Evolutionary conservation across 2,797 vertebrate genomes (phyloP).

Genomic region (Lates japonicus): DNA sequence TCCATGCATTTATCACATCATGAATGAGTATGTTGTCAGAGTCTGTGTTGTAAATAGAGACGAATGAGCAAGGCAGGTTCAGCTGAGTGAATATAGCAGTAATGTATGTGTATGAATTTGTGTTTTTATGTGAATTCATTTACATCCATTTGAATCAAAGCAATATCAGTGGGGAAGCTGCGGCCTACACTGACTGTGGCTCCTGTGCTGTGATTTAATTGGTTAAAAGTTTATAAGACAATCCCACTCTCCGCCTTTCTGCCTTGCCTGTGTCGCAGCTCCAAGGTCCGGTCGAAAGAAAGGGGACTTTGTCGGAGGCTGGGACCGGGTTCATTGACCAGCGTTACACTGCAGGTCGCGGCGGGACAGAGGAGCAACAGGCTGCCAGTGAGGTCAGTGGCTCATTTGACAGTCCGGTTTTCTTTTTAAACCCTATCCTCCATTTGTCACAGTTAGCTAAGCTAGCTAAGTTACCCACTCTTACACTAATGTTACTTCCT

Average conservation of each 20-base stretch:
- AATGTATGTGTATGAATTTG: neutral
- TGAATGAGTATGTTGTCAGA: neutral
- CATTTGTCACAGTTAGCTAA: neutral
- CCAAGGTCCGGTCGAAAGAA: neutral
- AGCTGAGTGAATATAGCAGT: neutral
- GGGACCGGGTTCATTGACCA: neutral
- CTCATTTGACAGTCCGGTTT: conserved; percentile 3
- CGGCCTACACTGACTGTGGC: neutral
- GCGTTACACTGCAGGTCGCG: conserved; percentile 22
- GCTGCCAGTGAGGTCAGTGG: conserved; percentile 59
- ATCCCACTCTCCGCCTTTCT: conserved; percentile 36
- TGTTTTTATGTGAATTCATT: rapidly evolving
- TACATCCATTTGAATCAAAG: neutral
- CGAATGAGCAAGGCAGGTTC: neutral
- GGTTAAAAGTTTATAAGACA: conserved; percentile 60
- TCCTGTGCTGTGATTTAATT: conserved; percentile 62
- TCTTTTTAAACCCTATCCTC: neutral
- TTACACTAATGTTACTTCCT: neutral
- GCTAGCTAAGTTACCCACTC: neutral
- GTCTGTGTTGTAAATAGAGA: neutral
- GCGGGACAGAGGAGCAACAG: conserved; percentile 28
- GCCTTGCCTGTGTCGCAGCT: neutral
- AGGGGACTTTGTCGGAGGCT: neutral
- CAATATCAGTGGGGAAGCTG: neutral
- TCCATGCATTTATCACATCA: neutral